Conservation (phyloP, 2,797 vertebrate species). For the Streptopelia turtur region DNA sequence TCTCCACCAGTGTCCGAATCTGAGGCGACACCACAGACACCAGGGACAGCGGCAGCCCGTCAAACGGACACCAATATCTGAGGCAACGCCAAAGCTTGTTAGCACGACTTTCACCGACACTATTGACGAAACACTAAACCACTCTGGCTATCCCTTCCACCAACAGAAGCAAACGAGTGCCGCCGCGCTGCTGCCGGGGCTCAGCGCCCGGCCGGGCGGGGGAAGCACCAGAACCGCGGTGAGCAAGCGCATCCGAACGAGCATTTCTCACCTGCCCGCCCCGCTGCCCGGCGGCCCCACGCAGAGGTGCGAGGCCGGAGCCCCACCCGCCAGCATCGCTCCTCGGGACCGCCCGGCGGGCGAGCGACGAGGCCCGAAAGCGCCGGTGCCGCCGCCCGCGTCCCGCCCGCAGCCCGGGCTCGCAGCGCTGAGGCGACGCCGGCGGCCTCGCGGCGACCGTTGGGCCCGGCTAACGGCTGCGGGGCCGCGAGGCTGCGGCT, state of each 20-base stretch:
- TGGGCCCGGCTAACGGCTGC: not conserved
- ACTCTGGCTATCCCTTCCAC: fast-evolving
- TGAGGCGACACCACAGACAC: not conserved
- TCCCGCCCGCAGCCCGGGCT: not conserved
- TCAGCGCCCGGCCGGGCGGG: not conserved
- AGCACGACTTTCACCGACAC: not conserved
- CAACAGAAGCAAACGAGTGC: fast-evolving
- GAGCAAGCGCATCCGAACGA: fast-evolving
- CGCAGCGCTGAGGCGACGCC: not conserved
- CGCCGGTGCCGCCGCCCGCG: not conserved
- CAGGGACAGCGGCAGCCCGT: not conserved
- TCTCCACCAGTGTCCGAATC: fast-evolving
- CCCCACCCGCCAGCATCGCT: not conserved
- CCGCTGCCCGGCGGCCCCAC: too few relatives aligned
- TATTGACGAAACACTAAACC: fast-evolving
- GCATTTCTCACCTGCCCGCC: not conserved
- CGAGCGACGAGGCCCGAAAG: not conserved
- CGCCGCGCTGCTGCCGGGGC: not conserved
- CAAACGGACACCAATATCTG: not conserved
- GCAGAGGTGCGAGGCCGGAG: not conserved
- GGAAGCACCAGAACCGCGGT: fast-evolving
- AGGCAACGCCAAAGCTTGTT: not conserved
- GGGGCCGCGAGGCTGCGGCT: not conserved
- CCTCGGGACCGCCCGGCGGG: not conserved
- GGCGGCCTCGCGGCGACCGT: not conserved